phyloP scores from a whole-genome alignment of 2,113 vertebrate genomes.

The Osmerus eperlanus region DNA sequence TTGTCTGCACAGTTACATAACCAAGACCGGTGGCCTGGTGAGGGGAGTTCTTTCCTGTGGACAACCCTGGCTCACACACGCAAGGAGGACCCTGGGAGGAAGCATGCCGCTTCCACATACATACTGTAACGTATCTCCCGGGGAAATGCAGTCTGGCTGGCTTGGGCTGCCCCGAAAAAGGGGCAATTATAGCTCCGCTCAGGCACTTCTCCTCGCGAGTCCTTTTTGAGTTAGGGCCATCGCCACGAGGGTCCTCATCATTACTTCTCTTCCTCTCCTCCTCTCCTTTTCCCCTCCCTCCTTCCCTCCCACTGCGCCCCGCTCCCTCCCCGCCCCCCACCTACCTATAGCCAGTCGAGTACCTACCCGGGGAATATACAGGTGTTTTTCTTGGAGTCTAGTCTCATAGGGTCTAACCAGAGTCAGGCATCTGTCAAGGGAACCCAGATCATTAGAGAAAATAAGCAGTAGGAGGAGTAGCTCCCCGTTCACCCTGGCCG shows the following conservation, averaged over 20 bases:
- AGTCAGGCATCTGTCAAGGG: not conserved
- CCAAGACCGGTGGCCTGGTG: not conserved
- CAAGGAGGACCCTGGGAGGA: slow-evolving; percentile 3
- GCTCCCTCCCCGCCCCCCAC: not conserved
- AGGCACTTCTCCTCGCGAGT: not conserved
- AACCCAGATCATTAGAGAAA: not conserved
- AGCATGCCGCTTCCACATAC: not conserved
- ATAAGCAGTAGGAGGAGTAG: slow-evolving; percentile 12
- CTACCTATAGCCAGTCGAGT: not conserved
- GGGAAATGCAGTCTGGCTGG: slow-evolving; percentile 18
- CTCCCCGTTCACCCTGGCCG: not conserved
- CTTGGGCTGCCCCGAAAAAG: slow-evolving; percentile 1
- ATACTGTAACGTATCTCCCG: not conserved
- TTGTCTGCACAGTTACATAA: slow-evolving; percentile 42
- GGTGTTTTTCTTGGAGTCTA: slow-evolving; percentile 13
- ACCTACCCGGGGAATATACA: not conserved
- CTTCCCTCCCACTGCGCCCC: not conserved
- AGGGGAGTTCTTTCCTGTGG: not conserved
- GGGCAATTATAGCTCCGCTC: no score
- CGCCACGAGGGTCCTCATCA: not conserved
- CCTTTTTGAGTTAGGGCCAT: not conserved
- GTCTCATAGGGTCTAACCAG: not conserved
- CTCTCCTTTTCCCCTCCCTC: slow-evolving; percentile 4
- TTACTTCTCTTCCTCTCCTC: not conserved
- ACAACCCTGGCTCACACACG: not conserved